These are phyloP conservation scores for Antechinus stuartii DNA, from an alignment of 2,113 vertebrate species.

Conservation along the genomic window DNA sequence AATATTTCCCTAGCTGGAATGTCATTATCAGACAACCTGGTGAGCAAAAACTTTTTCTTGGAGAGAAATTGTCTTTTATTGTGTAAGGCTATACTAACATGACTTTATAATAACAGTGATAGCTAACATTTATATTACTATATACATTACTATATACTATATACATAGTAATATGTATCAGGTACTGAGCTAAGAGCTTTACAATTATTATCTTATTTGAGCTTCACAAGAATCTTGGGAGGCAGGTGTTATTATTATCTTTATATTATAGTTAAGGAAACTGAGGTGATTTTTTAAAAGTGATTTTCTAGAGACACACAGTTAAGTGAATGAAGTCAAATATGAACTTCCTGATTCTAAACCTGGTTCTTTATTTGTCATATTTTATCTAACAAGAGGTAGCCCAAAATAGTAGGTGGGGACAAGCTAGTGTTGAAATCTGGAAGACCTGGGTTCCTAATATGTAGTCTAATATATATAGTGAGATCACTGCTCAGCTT, in stretches of 20 bases:
- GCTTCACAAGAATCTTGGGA: neutral
- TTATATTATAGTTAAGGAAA: neutral
- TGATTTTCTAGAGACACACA: neutral
- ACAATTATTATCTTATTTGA: neutral
- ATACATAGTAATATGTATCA: neutral
- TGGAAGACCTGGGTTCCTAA: neutral
- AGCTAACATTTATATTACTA: neutral
- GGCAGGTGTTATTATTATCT: neutral
- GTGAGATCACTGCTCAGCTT: neutral
- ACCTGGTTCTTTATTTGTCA: neutral
- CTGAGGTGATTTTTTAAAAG: neutral
- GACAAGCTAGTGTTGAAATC: neutral
- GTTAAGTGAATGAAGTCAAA: neutral
- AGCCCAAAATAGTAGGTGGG: neutral
- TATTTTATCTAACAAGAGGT: neutral
- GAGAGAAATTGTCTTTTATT: neutral
- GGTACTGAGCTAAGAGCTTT: neutral
- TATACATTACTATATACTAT: too few relatives aligned
- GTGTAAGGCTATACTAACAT: neutral
- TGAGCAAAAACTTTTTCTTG: conserved; percentile 79
- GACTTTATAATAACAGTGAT: neutral
- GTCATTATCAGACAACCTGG: conserved; percentile 81
- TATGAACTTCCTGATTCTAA: neutral
- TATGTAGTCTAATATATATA: neutral
- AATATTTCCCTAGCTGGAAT: conserved; percentile 74